These are phyloP conservation scores for Atrichornis clamosus DNA, from an alignment of 2,113 vertebrate genomes.

Conservation along the genomic window DNA sequence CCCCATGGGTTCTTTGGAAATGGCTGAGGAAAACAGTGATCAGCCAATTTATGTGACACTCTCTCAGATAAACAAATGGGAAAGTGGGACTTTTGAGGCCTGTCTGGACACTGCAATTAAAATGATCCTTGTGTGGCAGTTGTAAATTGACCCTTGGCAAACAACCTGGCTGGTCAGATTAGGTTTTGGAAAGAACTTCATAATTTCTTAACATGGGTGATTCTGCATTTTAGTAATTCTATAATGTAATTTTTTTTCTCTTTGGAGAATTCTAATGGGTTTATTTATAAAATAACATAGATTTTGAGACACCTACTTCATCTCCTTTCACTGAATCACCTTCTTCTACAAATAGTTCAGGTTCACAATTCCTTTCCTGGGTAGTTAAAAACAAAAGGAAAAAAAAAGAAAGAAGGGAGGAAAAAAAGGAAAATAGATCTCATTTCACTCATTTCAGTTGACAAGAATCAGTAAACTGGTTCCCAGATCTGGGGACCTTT, in stretches of 20 bases:
- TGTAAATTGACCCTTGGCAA: conserved; percentile 2
- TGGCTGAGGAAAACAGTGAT: neutral
- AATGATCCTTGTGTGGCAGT: neutral
- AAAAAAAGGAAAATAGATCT: neutral
- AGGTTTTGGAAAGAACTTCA: neutral
- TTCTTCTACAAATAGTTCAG: neutral
- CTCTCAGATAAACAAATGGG: neutral
- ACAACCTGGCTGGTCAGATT: neutral
- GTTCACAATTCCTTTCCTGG: neutral
- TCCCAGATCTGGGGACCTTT: conserved; percentile 41
- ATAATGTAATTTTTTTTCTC: neutral
- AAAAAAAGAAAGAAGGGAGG: neutral
- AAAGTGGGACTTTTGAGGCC: neutral
- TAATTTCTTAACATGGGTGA: neutral
- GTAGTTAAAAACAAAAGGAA: neutral
- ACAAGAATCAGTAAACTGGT: conserved; percentile 59
- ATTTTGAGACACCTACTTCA: neutral
- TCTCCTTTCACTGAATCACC: neutral
- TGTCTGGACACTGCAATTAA: conserved; percentile 20
- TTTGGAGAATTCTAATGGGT: neutral
- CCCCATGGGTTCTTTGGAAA: neutral
- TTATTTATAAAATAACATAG: neutral
- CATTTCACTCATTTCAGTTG: conserved; percentile 48
- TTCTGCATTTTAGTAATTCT: neutral
- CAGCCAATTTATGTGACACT: neutral